These are phyloP conservation scores for Pangasius krempfi DNA, from an alignment of 2,797 vertebrate genomes.

Conservation along the genomic window DNA sequence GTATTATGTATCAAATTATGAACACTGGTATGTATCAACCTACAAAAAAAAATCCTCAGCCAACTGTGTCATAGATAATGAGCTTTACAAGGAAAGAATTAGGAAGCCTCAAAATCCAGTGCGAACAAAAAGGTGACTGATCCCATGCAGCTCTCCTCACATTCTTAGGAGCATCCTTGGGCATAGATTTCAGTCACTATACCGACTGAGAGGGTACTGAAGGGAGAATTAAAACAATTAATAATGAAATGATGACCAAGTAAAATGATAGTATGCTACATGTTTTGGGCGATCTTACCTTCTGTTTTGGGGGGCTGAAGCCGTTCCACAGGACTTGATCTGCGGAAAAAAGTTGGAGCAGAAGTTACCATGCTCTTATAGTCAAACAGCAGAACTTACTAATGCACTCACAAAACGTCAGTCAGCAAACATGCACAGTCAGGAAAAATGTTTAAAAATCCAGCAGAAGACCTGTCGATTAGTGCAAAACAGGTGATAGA, in stretches of 20 bases:
- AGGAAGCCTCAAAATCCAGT: constrained; percentile 16
- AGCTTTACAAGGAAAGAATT: constrained; percentile 22
- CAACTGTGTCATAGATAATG: background rate
- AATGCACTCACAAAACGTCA: background rate
- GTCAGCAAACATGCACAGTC: constrained; percentile 32
- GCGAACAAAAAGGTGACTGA: constrained; percentile 39
- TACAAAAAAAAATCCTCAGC: background rate
- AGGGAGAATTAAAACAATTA: constrained; percentile 34
- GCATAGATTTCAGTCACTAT: constrained; percentile 57
- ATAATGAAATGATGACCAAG: background rate
- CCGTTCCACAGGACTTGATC: constrained; percentile 69
- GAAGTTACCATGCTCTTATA: background rate
- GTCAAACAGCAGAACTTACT: background rate
- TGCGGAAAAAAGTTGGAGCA: constrained; percentile 36
- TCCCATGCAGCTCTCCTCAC: constrained; percentile 27
- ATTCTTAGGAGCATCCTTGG: constrained; percentile 37
- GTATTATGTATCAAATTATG: background rate
- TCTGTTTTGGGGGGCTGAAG: constrained; percentile 75
- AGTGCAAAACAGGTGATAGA: background rate
- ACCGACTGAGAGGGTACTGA: constrained; percentile 77
- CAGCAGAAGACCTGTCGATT: background rate
- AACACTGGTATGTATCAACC: background rate
- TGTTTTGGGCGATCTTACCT: constrained; percentile 58
- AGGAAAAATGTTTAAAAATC: background rate
- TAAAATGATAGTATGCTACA: background rate